Percentiles rank a stretch among this genome's conserved stretches.
Conservation (phyloP, 2,888 invertebrate species). For the Pimpla rufipes region DNA sequence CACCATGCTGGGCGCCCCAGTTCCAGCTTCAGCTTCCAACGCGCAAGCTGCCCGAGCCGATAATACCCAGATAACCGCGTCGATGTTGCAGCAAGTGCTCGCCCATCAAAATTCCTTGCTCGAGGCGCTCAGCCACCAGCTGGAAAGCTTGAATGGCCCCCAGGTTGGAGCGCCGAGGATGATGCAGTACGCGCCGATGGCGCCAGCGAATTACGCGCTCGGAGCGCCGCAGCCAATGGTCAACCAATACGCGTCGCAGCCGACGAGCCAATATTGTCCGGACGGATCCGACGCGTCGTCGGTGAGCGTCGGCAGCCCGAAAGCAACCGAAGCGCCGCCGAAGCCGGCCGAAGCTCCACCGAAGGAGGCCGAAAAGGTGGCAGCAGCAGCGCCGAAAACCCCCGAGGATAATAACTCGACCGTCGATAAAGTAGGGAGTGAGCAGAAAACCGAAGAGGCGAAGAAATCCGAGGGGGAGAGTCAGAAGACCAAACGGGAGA, state of each 20-base stretch:
- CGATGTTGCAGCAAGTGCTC: slow-evolving; percentile 42
- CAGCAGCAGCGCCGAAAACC: neutral
- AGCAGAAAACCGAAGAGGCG: neutral
- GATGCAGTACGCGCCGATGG: neutral
- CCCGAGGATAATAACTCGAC: neutral
- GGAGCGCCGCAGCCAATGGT: slow-evolving; percentile 17
- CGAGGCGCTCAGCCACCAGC: slow-evolving; percentile 43
- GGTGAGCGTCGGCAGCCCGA: slow-evolving; percentile 7
- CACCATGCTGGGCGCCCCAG: neutral
- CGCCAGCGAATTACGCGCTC: neutral
- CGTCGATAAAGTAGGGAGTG: neutral
- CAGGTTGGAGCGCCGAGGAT: slow-evolving; percentile 12
- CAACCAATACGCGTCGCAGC: slow-evolving; percentile 20
- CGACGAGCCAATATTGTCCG: neutral
- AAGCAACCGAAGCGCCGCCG: no score
- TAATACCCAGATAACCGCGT: neutral
- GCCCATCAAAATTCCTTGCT: slow-evolving; percentile 56
- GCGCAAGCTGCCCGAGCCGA: neutral
- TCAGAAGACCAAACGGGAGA: slow-evolving; percentile 11
- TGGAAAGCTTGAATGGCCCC: slow-evolving; percentile 20
- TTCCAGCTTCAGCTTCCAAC: neutral
- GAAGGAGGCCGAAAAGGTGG: neutral
- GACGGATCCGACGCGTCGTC: neutral
- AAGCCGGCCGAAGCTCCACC: no score
- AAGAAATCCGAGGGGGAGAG: neutral